Base-by-base conservation (phyloP, 1,140 invertebrate genomes). In the Thalassaphorura encarpata region DNA sequence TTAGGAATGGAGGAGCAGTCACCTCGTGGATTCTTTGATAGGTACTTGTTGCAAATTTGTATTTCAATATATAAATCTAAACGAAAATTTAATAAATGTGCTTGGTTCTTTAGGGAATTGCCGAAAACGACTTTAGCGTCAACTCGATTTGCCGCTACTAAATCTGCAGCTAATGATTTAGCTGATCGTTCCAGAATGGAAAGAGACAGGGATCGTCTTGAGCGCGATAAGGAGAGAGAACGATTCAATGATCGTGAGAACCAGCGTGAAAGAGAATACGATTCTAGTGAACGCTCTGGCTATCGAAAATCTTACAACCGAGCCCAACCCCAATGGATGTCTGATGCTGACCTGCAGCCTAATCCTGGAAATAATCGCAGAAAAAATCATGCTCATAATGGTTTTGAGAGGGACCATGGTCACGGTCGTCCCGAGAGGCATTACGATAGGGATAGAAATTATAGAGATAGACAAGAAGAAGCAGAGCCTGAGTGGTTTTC, bases 401-500 rank as follows among this genome's bases (percentile, higher is more conserved):
- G 46, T 18, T 28, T 41, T 39, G 26, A 46, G 15, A 28, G 51
- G 6, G 50, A 52, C 40, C 15, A 49, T 19, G 39, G 28, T 26
- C 26, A 51, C 5, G 43, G 40, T 49, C 26, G 36, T 27, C 36
- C 31, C 1, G 2, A 27, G 13, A n/a, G n/a, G n/a, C 13, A 39
- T n/a, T 18, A 21, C 2, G 36, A 56, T 26, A 48, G 23, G 2
- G 19, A 53, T 19, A 26, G 46, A n/a, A 26, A 55, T n/a, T 15
- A 28, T 23, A 29, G 29, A 13, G 48, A 54, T 0, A 50, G 3
- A n/a, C 31, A 46, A 23, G 56, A 73, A 29, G 75, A 77, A 27
- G 80, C 81, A 47, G 80, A 82, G 63, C 82, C 82, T 0, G 82
- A 83, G 63, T 84, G 75, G 75, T 73, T 71, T 66, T 69, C 69